A percentile compares a stretch with the other conserved stretches of the same genome.
phyloP scores from a whole-genome alignment of 2,797 vertebrate genomes.

The Danio albolineatus region DNA sequence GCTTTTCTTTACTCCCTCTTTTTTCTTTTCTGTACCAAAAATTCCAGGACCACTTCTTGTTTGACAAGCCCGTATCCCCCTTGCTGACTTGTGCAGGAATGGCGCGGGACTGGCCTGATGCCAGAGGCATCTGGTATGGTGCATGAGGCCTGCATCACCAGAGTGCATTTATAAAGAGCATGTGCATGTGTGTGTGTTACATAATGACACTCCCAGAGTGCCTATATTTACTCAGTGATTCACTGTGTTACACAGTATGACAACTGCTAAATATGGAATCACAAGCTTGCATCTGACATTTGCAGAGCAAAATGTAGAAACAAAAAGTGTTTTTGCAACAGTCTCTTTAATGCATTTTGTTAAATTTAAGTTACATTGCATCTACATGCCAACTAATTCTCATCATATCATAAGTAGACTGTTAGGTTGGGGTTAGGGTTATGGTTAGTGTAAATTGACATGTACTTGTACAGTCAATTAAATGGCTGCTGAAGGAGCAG shows the following conservation, averaged over 20 bases:
- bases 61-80: conserved; percentile 87
- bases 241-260: background rate
- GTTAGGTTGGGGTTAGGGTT: no score
- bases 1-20: conserved; percentile 5
- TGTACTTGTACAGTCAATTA: no score
- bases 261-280: background rate
- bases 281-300: background rate
- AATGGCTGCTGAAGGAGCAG: no score
- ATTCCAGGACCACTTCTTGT: conserved; percentile 84
- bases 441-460: no score
- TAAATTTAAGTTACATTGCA: no score
- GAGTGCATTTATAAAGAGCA: conserved; percentile 13
- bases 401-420: no score
- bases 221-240: background rate
- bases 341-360: background rate
- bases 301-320: background rate
- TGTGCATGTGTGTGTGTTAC: conserved; percentile 27
- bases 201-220: no score
- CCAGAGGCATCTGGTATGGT: conserved; percentile 84
- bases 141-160: conserved; percentile 55
- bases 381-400: no score
- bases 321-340: background rate
- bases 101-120: conserved; percentile 88
- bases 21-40: conserved; percentile 46
- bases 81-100: conserved; percentile 87